Evolutionary conservation across 2,888 invertebrate genomes (phyloP), one percentile per base, ranked within the genome.

Genomic region (Phengaris alcon): DNA sequence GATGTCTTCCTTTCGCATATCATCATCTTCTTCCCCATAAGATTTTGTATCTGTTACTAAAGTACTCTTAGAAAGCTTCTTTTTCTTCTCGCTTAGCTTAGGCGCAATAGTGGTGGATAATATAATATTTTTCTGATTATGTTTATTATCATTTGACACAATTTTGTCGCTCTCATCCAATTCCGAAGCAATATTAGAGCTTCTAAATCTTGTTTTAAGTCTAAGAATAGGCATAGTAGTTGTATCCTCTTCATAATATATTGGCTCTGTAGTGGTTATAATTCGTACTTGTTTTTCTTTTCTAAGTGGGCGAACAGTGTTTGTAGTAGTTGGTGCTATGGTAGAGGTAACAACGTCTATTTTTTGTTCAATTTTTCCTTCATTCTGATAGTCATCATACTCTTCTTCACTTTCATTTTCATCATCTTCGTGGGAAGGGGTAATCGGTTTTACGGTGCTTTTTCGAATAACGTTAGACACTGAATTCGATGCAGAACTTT

Each of bases 41-140:
- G 84, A 86, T 78, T 91, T 87, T 48, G 91, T 88, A 74, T 94
- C 93, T 5, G 93, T 93, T 1, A 94, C 90, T 76, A 91, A 81
- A 4, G 93, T 94, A 48, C 89, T 93, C 80, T 90, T 88, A 8
- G 87, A 84, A 13, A 84, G 85, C 79, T 92, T 93, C 73, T 87
- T 92, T 80, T 91, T 90, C 82, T 91, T 93, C 82, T 90, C 93
- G 79, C 85, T 86, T 76, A 88, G 90, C 79, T 88, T 89, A 10
- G 90, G 89, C 69, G 79, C 73, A 3, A 57, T 48, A 7, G 74
- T 76, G 5, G 81, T 77, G 22, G 81, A 22, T 78, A 75, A 69
- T 80, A 79, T 59, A 79, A 76, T 0, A 75, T 46, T 59, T 78
- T 81, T 70, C 79, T 77, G 73, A 75, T 76, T 13, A 6, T 70